A percentile compares a stretch with the other conserved stretches of the same genome.
Conservation (phyloP, 2,888 invertebrate species). For the Amphipyra tragopoginis region DNA sequence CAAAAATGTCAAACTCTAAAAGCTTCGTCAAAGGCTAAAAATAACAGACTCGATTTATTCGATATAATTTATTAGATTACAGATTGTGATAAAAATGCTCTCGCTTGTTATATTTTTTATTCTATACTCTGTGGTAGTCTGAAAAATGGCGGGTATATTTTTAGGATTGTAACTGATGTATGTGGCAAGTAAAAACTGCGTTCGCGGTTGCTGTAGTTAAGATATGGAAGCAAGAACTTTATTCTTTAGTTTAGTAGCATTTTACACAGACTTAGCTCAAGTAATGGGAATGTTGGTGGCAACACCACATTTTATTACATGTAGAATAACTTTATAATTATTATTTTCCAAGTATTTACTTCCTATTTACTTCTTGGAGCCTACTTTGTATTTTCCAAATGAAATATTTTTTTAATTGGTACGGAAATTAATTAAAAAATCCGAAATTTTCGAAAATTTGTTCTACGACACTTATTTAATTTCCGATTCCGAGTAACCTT, state of each 20-base stretch:
- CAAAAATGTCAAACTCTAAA: neutral
- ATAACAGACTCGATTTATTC: neutral
- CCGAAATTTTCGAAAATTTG: too few relatives aligned
- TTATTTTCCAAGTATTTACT: too few relatives aligned
- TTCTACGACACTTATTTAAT: too few relatives aligned
- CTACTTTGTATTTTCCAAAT: too few relatives aligned
- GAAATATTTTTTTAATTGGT: too few relatives aligned
- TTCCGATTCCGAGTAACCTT: too few relatives aligned
- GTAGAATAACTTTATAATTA: neutral
- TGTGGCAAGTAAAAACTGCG: conserved; percentile 7
- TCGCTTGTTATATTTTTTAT: conserved; percentile 2
- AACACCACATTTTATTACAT: conserved; percentile 20
- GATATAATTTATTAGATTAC: conserved; percentile 19
- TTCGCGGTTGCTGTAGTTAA: conserved; percentile 15
- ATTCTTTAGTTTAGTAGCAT: conserved; percentile 16
- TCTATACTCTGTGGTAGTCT: neutral
- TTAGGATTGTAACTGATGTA: conserved; percentile 31
- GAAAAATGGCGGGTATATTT: conserved; percentile 22
- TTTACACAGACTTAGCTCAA: conserved; percentile 13
- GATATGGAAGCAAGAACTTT: conserved; percentile 30
- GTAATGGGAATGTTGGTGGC: conserved; percentile 6
- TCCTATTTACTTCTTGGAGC: too few relatives aligned
- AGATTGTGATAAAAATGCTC: conserved; percentile 5
- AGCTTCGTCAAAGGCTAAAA: conserved; percentile 9
- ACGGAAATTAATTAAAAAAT: too few relatives aligned